phyloP scores from a whole-genome alignment of 2,113 vertebrate species.

The Hassar affinis region DNA sequence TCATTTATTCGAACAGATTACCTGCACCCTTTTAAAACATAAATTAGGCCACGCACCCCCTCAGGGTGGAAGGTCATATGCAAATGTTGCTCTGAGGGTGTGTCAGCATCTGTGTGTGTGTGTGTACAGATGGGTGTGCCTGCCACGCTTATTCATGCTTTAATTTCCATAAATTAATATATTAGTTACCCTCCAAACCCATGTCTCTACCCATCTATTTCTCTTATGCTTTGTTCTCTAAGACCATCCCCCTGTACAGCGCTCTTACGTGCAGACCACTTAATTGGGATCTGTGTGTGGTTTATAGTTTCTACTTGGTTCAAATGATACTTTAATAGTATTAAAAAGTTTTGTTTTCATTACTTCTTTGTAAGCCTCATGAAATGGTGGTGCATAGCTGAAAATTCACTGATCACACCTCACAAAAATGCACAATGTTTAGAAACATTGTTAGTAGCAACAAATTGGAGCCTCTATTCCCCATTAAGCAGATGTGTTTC shows the following conservation, averaged over 20 bases:
- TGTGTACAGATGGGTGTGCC: conserved; percentile 45
- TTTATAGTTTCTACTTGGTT: conserved; percentile 1
- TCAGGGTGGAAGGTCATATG: conserved; percentile 45
- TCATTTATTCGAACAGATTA: conserved; percentile 17
- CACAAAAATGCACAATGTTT: conserved; percentile 35
- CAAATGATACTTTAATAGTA: neutral
- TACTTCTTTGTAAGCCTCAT: neutral
- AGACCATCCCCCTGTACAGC: conserved; percentile 22
- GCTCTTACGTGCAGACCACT: neutral
- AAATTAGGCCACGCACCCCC: conserved; percentile 36
- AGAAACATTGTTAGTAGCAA: conserved; percentile 39
- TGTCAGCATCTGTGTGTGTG: conserved; percentile 43
- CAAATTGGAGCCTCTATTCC: conserved; percentile 39
- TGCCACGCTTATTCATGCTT: conserved; percentile 47
- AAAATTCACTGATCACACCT: conserved; percentile 1
- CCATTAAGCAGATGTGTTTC: conserved; percentile 48
- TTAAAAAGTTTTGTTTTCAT: neutral
- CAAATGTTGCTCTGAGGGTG: conserved; percentile 41
- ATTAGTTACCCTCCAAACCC: conserved; percentile 35
- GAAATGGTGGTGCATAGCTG: neutral
- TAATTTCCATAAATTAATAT: conserved; percentile 52
- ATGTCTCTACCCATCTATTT: conserved; percentile 33
- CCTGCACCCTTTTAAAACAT: neutral
- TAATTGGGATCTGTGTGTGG: neutral
- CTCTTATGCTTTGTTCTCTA: conserved; percentile 37